These are phyloP conservation scores for Gymnocephalus cernua DNA, from an alignment of 2,113 vertebrate species.

Conservation along the genomic window DNA sequence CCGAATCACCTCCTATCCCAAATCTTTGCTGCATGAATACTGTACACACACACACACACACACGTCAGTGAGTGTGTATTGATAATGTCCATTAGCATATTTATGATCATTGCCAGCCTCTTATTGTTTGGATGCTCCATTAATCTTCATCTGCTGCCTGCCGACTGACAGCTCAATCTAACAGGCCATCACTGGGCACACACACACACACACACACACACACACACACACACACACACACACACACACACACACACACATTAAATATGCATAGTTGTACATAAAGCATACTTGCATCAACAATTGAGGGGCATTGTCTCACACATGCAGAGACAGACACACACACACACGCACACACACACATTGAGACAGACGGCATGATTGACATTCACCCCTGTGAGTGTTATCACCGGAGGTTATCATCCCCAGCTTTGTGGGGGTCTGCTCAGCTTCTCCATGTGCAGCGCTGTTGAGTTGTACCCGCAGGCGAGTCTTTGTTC, in stretches of 20 bases:
- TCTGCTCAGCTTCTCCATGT: slow-evolving; percentile 83
- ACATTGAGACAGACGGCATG: slow-evolving; percentile 76
- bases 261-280: slow-evolving; percentile 56
- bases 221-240: slow-evolving; percentile 44
- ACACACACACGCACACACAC: slow-evolving; percentile 44
- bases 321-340: slow-evolving; percentile 79
- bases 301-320: slow-evolving; percentile 90
- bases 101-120: slow-evolving; percentile 99
- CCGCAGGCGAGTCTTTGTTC: slow-evolving; percentile 81
- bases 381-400: slow-evolving; percentile 90
- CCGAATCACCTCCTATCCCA: slow-evolving; percentile 90
- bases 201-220: slow-evolving; percentile 39
- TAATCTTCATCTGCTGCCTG: slow-evolving; percentile 99
- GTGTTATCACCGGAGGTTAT: slow-evolving; percentile 93
- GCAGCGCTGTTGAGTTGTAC: slow-evolving; percentile 74
- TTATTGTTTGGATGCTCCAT: slow-evolving; percentile 98
- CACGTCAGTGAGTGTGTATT: slow-evolving; percentile 91
- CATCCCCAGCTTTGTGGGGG: slow-evolving; percentile 91
- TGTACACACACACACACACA: slow-evolving; percentile 44
- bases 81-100: slow-evolving; percentile 96
- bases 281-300: slow-evolving; percentile 82
- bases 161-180: slow-evolving; percentile 99
- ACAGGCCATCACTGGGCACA: slow-evolving; percentile 92
- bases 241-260: slow-evolving; percentile 49
- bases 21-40: slow-evolving; percentile 70